Percentiles rank a stretch among this genome's conserved stretches.
These are phyloP conservation scores for Dolichallabes microphthalmus DNA, from an alignment of 2,113 vertebrate species.

Conservation along the genomic window DNA sequence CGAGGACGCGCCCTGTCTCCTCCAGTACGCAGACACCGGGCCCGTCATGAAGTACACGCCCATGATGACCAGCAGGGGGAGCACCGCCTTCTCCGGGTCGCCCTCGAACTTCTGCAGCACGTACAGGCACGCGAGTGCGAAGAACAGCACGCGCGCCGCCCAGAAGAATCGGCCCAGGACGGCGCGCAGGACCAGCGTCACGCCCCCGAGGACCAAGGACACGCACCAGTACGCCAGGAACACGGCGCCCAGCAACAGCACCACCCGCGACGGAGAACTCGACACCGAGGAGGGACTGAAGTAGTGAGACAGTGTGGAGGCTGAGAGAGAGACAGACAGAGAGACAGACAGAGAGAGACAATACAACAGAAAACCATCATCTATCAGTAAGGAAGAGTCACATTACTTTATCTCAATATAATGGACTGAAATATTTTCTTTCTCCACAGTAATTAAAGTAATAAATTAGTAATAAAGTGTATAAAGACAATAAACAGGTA, in stretches of 20 bases:
- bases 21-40: conserved; percentile 89
- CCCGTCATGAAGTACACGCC: conserved; percentile 94
- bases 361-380: no score
- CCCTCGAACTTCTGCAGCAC: conserved; percentile 96
- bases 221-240: conserved; percentile 85
- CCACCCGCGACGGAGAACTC: conserved; percentile 74
- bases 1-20: conserved; percentile 73
- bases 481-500: neutral
- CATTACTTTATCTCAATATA: no score
- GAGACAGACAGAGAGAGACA: neutral
- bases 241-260: conserved; percentile 83
- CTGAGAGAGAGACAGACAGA: conserved; percentile 68
- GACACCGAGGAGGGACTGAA: conserved; percentile 80
- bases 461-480: no score
- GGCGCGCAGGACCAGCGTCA: conserved; percentile 85
- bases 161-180: conserved; percentile 93
- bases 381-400: no score
- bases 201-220: conserved; percentile 86
- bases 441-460: neutral
- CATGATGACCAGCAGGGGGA: conserved; percentile 91
- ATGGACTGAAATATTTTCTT: no score
- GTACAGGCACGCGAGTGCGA: conserved; percentile 91
- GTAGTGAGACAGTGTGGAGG: conserved; percentile 89
- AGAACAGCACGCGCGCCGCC: conserved; percentile 82
- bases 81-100: conserved; percentile 83